Evolutionary conservation across 2,113 vertebrate genomes (phyloP), one percentile per base, ranked within the genome.

Genomic region (Spheniscus mendiculus): DNA sequence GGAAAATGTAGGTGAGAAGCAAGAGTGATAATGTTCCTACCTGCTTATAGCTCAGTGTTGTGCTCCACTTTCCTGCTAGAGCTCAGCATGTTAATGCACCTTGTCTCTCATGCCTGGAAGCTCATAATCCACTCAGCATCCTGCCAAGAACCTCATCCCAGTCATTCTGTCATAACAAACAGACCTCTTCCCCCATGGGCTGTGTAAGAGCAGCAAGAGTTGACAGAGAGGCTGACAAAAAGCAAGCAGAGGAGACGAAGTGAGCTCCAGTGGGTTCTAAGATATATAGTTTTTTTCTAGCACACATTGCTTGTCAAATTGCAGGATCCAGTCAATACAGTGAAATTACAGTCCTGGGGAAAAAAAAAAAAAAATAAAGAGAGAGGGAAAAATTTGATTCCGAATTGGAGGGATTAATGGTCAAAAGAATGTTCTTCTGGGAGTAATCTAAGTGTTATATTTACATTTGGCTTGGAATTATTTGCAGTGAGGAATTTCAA

Each of bases 381-480:
- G 58, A 93, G 69, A 93, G 80, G 94, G 72, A 96, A 96, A 97
- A 97, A 90, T 92, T 92, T 91, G 91, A 97, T 98, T 97, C 88
- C 65, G 63, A 98, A 98, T 98, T 97, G 97, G 92, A 96, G 93
- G 97, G 97, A 98, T 98, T 98, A 98, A 98, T 98, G 98, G 96
- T 95, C 93, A 92, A 97, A 98, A 97, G 96, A 97, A 98, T 97
- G 96, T 98, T 98, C 98, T 98, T 98, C 96, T 97, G 98, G 98
- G 97, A 98, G 98, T 98, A 98, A 98, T 98, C 97, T 98, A 98
- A 98, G 98, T 98, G 97, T 98, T 98, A 97, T 98, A 98, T 98
- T 98, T 98, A 98, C 98, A 98, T 98, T 98, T 98, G 98, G 97
- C 97, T 98, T 98, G 98, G 97, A 98, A 98, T 98, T 98, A 98